A percentile compares a stretch with the other conserved stretches of the same genome.
Evolutionary conservation across 2,797 vertebrate genomes (phyloP).

Genomic region (Clarias laeviceps): DNA sequence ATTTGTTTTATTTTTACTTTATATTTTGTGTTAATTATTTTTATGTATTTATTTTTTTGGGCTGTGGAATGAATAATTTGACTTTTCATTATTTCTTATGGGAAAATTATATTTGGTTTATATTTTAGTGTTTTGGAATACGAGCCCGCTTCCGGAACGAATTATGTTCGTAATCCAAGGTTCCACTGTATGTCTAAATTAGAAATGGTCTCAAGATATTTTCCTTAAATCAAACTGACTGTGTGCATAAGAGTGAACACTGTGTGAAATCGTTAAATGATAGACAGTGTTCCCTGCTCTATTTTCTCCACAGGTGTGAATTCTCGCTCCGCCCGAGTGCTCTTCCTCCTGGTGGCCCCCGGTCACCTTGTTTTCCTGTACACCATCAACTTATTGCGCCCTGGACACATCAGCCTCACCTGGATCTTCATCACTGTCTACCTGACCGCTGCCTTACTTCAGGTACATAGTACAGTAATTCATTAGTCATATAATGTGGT

Average conservation of each 20-base stretch:
- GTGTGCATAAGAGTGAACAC: too few relatives aligned
- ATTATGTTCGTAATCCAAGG: too few relatives aligned
- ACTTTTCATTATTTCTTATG: too few relatives aligned
- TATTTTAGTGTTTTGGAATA: too few relatives aligned
- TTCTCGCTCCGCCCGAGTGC: conserved; percentile 91
- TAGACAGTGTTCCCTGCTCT: background rate
- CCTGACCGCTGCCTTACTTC: conserved; percentile 91
- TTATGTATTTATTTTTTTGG: too few relatives aligned
- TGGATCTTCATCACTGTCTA: conserved; percentile 93
- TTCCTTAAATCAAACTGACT: background rate
- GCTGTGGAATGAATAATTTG: too few relatives aligned
- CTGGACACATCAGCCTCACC: conserved; percentile 92
- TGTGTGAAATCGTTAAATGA: background rate
- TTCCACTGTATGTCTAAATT: too few relatives aligned
- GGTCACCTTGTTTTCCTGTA: conserved; percentile 97
- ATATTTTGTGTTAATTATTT: too few relatives aligned
- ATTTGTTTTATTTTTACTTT: too few relatives aligned
- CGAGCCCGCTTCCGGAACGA: too few relatives aligned
- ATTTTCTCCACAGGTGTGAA: conserved; percentile 79
- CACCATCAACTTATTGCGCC: conserved; percentile 94
- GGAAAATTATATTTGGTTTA: too few relatives aligned
- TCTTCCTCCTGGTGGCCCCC: conserved; percentile 93
- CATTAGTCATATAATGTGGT: background rate
- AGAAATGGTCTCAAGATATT: background rate
- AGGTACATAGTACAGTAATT: conserved; percentile 73